Evolutionary conservation across 2,888 invertebrate species (phyloP), one percentile per base, ranked within the genome.

Genomic region (Polydrusus tereticollis): DNA sequence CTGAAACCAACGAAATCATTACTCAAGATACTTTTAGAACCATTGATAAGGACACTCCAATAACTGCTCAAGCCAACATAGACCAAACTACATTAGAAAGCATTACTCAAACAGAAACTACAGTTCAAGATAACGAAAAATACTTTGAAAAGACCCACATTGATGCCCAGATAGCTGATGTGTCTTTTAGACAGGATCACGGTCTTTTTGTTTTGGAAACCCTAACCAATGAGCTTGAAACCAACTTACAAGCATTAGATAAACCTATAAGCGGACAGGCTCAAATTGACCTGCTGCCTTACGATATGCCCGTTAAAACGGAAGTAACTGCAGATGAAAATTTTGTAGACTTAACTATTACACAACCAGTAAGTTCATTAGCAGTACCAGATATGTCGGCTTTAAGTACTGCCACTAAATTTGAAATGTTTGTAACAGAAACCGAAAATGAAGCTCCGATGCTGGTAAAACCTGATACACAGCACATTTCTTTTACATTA

Each of bases 171-270:
- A 83, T 83, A 68, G 87, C 87, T n/a, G 83, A 83, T 57, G 71
- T 87, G 16, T 81, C 81, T 8, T 81, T 87, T 66, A 84, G 84
- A 66, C 86, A 86, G 77, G 86, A 84, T 16, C 83, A 83, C 74
- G 83, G 85, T 21, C 78, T 87, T n/a, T 82, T 83, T 0, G 80
- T 89, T 0, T 88, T 85, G 33, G 88, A 90, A 85, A 82, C 87
- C 29, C 85, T 86, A 70, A 80, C 84, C 50, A 87, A 87, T 77
- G 89, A 90, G 79, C 84, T 80, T 65, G 88, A 88, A 80, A 80
- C 83, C 45, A 70, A 78, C 1, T 82, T 87, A 14, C 78, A 82
- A 70, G 81, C 81, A 16, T 76, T 81, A 7, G 80, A 81, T 14
- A 81, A 82, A 76, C 86, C 86, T 33, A 77, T 78, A 52, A 78